Conservation (phyloP, 2,888 invertebrate genomes). For the Philereme vetulata region DNA sequence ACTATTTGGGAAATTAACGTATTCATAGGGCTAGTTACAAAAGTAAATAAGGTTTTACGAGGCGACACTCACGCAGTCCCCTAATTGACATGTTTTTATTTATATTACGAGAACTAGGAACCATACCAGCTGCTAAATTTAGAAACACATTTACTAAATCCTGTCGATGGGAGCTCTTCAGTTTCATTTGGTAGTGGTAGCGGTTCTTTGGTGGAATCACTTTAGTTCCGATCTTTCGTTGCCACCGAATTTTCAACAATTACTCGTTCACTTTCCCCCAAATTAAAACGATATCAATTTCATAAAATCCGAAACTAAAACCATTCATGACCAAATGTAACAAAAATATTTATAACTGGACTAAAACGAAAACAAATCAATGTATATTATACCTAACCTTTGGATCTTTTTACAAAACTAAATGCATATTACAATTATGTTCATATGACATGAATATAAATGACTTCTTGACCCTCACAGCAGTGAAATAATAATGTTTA, state of each 20-base stretch:
- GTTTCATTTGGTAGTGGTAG: slow-evolving; percentile 61
- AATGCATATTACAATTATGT: slow-evolving; percentile 79
- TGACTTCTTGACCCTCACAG: slow-evolving; percentile 74
- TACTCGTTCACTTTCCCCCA: slow-evolving; percentile 30
- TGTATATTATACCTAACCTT: slow-evolving; percentile 80
- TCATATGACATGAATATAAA: slow-evolving; percentile 56
- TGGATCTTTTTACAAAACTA: slow-evolving; percentile 82
- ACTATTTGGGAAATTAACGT: slow-evolving; percentile 51
- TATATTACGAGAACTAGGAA: slow-evolving; percentile 84
- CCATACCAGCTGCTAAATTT: slow-evolving; percentile 84
- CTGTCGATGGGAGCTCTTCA: slow-evolving; percentile 60
- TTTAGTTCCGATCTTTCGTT: slow-evolving; percentile 42
- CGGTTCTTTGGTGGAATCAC: slow-evolving; percentile 44
- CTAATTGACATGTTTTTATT: slow-evolving; percentile 82
- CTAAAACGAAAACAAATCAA: slow-evolving; percentile 56
- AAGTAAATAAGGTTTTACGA: slow-evolving; percentile 53
- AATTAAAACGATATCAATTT: slow-evolving; percentile 36
- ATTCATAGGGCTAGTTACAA: slow-evolving; percentile 49
- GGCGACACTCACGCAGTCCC: slow-evolving; percentile 82
- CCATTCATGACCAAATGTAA: slow-evolving; percentile 61
- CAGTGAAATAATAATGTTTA: slow-evolving; percentile 64
- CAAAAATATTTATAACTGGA: slow-evolving; percentile 57
- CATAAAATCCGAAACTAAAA: slow-evolving; percentile 49
- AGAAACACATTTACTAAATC: slow-evolving; percentile 71
- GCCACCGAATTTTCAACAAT: slow-evolving; percentile 40